Conservation (phyloP, 1,140 invertebrate genomes). For the Drosophila elegans region DNA sequence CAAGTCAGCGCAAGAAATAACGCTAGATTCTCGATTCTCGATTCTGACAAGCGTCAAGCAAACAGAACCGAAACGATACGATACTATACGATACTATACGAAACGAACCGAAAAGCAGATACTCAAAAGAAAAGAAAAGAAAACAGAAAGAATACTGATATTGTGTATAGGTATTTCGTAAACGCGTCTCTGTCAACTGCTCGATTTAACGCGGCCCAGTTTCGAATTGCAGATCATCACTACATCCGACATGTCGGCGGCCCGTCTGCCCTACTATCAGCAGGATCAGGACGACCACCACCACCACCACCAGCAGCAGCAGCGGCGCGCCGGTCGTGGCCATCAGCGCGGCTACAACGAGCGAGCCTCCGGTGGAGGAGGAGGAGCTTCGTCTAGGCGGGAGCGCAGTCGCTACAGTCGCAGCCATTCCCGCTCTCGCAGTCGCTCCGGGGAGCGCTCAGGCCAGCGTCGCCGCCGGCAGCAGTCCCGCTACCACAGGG, state of each 20-base stretch:
- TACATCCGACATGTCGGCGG: slow-evolving; percentile 59
- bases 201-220: slow-evolving; percentile 82
- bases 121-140: slow-evolving; percentile 24
- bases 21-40: slow-evolving; percentile 23
- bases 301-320: slow-evolving; percentile 26
- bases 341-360: slow-evolving; percentile 48
- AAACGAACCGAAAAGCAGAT: background rate
- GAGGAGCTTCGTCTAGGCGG: slow-evolving; percentile 18
- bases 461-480: slow-evolving; percentile 41
- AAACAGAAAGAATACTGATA: slow-evolving; percentile 35
- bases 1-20: slow-evolving; percentile 9
- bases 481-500: slow-evolving; percentile 33
- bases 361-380: slow-evolving; percentile 15
- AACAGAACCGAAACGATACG: slow-evolving; percentile 6
- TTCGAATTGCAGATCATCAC: slow-evolving; percentile 76
- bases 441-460: slow-evolving; percentile 42
- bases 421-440: slow-evolving; percentile 42
- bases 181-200: slow-evolving; percentile 49
- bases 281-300: slow-evolving; percentile 53
- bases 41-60: slow-evolving; percentile 11
- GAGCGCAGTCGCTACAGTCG: slow-evolving; percentile 56
- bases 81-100: slow-evolving; percentile 8
- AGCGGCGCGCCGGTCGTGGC: slow-evolving; percentile 35
- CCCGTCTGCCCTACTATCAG: slow-evolving; percentile 69
- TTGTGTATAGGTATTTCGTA: slow-evolving; percentile 76